phyloP scores from a whole-genome alignment of 1,140 invertebrate genomes.

The Ips typographus region DNA sequence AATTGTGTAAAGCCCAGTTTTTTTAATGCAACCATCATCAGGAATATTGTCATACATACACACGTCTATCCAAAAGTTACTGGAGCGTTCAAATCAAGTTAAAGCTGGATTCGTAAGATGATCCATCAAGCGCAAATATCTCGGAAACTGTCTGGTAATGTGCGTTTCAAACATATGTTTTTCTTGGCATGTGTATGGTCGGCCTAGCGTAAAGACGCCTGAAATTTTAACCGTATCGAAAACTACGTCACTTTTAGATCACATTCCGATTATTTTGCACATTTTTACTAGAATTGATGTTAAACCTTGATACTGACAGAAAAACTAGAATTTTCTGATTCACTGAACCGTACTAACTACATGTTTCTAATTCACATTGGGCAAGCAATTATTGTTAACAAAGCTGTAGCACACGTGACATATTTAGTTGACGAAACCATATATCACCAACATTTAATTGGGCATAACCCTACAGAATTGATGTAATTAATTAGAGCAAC shows the following conservation, averaged over 20 bases:
- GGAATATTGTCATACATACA: background rate
- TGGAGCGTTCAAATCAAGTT: constrained; percentile 6
- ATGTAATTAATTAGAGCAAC: constrained; percentile 17
- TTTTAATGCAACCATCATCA: no score
- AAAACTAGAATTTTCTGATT: background rate
- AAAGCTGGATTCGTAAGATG: background rate
- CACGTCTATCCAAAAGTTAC: constrained; percentile 12
- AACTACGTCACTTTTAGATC: background rate
- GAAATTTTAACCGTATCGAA: background rate
- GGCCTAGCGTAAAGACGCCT: constrained; percentile 18
- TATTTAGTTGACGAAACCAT: constrained; percentile 19
- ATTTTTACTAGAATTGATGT: no score
- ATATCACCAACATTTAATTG: constrained; percentile 23
- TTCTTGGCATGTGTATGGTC: constrained; percentile 9
- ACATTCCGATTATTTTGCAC: no score
- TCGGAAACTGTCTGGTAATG: constrained; percentile 5
- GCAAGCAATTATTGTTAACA: constrained; percentile 3
- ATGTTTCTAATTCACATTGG: background rate
- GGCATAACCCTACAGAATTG: constrained; percentile 10
- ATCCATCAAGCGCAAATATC: constrained; percentile 10
- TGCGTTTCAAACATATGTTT: constrained; percentile 13
- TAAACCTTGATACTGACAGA: background rate
- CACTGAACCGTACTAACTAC: background rate
- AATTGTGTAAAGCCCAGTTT: no score
- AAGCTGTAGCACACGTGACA: constrained; percentile 17